These are phyloP conservation scores for Polyergus mexicanus DNA, from an alignment of 1,140 invertebrate genomes.

Conservation along the genomic window DNA sequence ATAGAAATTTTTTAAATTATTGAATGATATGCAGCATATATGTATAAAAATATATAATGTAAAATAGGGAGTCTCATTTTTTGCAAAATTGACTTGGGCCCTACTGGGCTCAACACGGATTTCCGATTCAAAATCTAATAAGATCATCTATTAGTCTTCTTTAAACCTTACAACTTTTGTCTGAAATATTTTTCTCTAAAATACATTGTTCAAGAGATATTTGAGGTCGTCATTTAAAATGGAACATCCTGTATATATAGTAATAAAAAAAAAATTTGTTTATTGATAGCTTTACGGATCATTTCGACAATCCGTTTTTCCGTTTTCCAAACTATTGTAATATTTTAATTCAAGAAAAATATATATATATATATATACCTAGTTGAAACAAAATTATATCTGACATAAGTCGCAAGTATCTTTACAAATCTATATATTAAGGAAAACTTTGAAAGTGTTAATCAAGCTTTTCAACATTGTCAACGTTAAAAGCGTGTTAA, in stretches of 20 bases:
- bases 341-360: not conserved
- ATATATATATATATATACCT: no score
- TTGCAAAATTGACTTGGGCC: no score
- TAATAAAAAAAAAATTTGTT: not conserved
- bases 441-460: not conserved
- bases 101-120: no score
- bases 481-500: not conserved
- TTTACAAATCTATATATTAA: conserved; percentile 12
- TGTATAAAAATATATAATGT: no score
- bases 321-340: not conserved
- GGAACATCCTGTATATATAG: not conserved
- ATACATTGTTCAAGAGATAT: no score
- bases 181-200: no score
- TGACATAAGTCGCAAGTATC: not conserved
- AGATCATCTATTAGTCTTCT: no score
- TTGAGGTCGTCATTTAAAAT: no score
- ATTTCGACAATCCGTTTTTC: not conserved
- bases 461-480: not conserved
- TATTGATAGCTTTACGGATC: not conserved
- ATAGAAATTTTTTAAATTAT: not conserved
- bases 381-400: not conserved
- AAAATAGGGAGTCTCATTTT: no score
- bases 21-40: not conserved
- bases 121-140: no score
- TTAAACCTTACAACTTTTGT: no score